These are phyloP conservation scores for Myotis daubentonii DNA, from an alignment of 2,797 vertebrate genomes.

Conservation along the genomic window DNA sequence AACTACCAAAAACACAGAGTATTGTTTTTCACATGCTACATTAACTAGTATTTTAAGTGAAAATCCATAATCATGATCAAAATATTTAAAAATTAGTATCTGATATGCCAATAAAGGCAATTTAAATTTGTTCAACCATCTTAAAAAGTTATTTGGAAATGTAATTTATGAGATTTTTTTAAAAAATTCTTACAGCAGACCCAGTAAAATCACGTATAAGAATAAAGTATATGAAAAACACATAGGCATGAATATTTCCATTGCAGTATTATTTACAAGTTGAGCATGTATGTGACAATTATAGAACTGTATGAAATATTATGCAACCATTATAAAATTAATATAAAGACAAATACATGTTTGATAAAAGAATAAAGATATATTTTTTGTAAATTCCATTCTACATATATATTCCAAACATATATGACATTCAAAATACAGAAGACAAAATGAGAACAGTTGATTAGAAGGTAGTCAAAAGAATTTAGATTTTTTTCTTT, in stretches of 20 bases:
- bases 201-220: constrained; percentile 17
- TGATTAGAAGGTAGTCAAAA: neutral
- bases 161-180: neutral
- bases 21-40: neutral
- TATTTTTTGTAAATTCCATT: neutral
- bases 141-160: constrained; percentile 38
- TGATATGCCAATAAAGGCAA: neutral
- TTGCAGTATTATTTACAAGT: neutral
- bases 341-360: neutral
- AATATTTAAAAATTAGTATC: constrained; percentile 31
- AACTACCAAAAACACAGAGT: neutral
- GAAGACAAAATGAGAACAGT: neutral
- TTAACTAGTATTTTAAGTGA: constrained; percentile 42
- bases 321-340: neutral
- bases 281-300: neutral
- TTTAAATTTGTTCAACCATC: neutral
- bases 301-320: neutral
- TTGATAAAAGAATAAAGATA: constrained; percentile 21
- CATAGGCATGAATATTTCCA: neutral
- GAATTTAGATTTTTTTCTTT: neutral
- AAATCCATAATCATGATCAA: neutral
- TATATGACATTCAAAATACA: neutral
- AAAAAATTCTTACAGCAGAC: neutral
- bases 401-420: neutral
- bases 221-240: neutral